Evolutionary conservation across 2,113 vertebrate genomes (phyloP).

Genomic region (Uria lomvia): DNA sequence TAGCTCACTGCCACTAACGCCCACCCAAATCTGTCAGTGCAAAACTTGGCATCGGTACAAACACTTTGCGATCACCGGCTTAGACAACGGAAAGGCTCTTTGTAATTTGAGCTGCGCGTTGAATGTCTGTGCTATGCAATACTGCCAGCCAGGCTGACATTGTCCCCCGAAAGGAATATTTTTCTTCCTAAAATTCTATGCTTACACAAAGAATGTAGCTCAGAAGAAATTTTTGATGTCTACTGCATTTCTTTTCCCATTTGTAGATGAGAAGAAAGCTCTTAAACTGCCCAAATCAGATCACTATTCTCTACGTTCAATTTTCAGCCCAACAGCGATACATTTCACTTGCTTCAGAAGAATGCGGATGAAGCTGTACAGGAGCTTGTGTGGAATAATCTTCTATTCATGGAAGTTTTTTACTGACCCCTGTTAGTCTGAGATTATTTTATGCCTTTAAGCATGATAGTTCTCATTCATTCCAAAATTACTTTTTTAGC

Average conservation of each 20-base stretch:
- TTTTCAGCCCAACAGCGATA: not conserved
- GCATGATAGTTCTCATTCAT: not conserved
- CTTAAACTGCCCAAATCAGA: not conserved
- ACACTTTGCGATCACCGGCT: not conserved
- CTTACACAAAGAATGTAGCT: not conserved
- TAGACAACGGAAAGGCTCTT: not conserved
- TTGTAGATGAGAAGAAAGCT: not conserved
- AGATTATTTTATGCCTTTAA: not conserved
- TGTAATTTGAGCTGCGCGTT: conserved; percentile 11
- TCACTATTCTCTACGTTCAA: not conserved
- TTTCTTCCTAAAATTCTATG: not conserved
- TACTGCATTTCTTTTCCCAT: not conserved
- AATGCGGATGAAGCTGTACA: not conserved
- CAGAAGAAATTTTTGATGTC: not conserved
- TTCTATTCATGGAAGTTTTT: not conserved
- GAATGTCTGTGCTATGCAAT: not conserved
- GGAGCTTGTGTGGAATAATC: not conserved
- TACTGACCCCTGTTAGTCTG: not conserved
- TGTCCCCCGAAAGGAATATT: not conserved
- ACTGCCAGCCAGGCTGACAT: not conserved
- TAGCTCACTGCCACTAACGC: not conserved
- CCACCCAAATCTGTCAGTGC: not conserved
- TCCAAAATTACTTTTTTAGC: not conserved
- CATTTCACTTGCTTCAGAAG: not conserved
- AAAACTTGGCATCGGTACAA: not conserved